Base-by-base conservation (phyloP, 2,888 invertebrate genomes). In the Pseudoips prasinana region DNA sequence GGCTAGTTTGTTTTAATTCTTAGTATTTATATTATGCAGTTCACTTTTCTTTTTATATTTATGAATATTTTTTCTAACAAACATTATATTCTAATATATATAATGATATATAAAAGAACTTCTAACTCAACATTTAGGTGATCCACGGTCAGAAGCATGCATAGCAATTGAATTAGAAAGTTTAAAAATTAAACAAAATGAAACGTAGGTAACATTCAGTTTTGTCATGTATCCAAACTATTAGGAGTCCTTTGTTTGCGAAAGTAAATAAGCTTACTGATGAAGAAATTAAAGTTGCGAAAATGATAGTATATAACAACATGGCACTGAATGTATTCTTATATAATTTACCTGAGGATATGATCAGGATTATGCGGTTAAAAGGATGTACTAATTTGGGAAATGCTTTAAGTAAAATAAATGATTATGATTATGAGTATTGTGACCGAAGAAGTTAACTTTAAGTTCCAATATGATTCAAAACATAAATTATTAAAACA, bases 61-160 rank as follows among this genome's bases (percentile, higher is more conserved):
- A n/a, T n/a, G n/a, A n/a, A n/a, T n/a, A n/a, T n/a, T n/a, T n/a
- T n/a, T n/a, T n/a, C n/a, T n/a, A n/a, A n/a, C n/a, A n/a, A n/a
- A n/a, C n/a, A n/a, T n/a, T n/a, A n/a, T n/a, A n/a, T n/a, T n/a
- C n/a, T n/a, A n/a, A n/a, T n/a, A n/a, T n/a, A n/a, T n/a, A n/a
- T n/a, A n/a, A n/a, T n/a, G n/a, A n/a, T n/a, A n/a, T n/a, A n/a
- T 25, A 7, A 32, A 11, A 20, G 22, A 10, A 1, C 4, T 25
- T 8, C 20, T 32, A 3, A 7, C 14, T 1, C 26, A 32, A 11
- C 65, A 1, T 69, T 73, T 40, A 63, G 64, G 41, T 25, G 65
- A 14, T 8, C 60, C 22, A 2, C 9, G 32, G 7, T 22, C 32
- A 11, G 26, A 32, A 26, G 32, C 20, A 8, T 34, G 33, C 8